These are phyloP conservation scores for Melanotaenia pygmaea DNA, from an alignment of 2,797 vertebrate genomes.

Conservation along the genomic window DNA sequence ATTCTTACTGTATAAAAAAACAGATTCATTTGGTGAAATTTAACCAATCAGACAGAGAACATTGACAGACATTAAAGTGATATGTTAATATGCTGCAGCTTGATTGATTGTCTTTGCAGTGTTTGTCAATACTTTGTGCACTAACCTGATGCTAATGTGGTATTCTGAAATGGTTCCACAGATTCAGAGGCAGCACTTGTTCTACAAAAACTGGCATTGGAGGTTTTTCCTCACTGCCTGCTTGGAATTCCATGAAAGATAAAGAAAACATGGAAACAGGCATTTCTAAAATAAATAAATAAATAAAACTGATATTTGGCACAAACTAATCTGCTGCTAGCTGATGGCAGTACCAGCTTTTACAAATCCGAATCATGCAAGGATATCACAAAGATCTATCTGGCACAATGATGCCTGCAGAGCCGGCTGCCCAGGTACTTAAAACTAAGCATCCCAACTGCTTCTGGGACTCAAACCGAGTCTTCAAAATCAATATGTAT, in stretches of 20 bases:
- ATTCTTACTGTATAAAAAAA: neutral
- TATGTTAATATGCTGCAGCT: neutral
- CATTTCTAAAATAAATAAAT: slow-evolving; percentile 17
- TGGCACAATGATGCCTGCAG: slow-evolving; percentile 59
- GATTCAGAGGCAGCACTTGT: neutral
- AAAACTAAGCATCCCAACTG: slow-evolving; percentile 58
- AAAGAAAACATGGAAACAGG: slow-evolving; percentile 7
- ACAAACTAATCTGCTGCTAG: slow-evolving; percentile 1
- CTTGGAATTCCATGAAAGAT: slow-evolving; percentile 6
- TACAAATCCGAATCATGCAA: slow-evolving; percentile 22
- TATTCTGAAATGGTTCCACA: neutral
- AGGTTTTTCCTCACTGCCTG: neutral
- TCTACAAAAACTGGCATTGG: neutral
- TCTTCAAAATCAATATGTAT: slow-evolving; percentile 32
- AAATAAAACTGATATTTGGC: slow-evolving; percentile 21
- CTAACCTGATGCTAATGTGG: slow-evolving; percentile 9
- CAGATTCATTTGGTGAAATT: slow-evolving; percentile 3
- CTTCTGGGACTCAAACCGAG: slow-evolving; percentile 36
- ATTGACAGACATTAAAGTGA: neutral
- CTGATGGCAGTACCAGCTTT: slow-evolving; percentile 25
- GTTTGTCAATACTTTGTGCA: slow-evolving; percentile 16
- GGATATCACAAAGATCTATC: slow-evolving; percentile 58
- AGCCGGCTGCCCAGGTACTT: slow-evolving; percentile 57
- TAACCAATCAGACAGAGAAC: neutral
- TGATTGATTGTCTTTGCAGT: neutral